These are phyloP conservation scores for Cheiracanthium punctorium DNA, from an alignment of 2,888 invertebrate species.

Conservation along the genomic window DNA sequence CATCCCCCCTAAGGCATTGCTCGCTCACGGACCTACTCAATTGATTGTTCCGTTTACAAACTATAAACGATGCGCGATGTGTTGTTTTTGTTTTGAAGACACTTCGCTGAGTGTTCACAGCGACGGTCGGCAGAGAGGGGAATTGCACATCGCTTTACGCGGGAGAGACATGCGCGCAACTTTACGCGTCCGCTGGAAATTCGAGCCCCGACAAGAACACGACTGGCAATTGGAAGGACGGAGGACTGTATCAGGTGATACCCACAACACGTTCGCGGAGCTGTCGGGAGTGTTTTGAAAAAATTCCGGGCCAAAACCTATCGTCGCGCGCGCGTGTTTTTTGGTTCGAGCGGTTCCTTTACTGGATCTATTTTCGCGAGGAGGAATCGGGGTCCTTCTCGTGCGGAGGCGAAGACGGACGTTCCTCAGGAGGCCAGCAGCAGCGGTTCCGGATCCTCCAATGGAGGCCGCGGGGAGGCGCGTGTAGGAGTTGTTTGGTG, in stretches of 20 bases:
- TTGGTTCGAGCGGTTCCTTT: too few relatives aligned
- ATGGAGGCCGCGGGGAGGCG: slow-evolving; percentile 46
- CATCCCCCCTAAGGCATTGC: too few relatives aligned
- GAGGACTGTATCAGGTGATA: not conserved
- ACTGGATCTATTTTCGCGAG: not conserved
- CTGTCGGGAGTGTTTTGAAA: not conserved
- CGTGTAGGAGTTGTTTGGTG: not conserved
- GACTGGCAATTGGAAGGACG: not conserved
- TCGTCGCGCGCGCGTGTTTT: not conserved
- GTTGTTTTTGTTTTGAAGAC: not conserved
- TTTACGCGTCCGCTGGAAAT: not conserved
- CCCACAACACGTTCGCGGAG: not conserved
- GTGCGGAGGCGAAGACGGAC: not conserved
- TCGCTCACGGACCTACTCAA: too few relatives aligned
- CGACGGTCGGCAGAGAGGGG: not conserved
- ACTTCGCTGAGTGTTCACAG: not conserved
- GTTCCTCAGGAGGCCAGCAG: not conserved
- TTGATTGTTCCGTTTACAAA: not conserved
- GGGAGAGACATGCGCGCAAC: not conserved
- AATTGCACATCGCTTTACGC: not conserved
- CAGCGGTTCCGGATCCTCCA: slow-evolving; percentile 17
- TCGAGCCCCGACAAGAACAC: not conserved
- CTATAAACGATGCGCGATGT: not conserved
- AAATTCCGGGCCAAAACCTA: not conserved
- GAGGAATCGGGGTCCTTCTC: not conserved